These are phyloP conservation scores for Ormyrus nitidulus DNA, from an alignment of 2,888 invertebrate genomes.

Conservation along the genomic window DNA sequence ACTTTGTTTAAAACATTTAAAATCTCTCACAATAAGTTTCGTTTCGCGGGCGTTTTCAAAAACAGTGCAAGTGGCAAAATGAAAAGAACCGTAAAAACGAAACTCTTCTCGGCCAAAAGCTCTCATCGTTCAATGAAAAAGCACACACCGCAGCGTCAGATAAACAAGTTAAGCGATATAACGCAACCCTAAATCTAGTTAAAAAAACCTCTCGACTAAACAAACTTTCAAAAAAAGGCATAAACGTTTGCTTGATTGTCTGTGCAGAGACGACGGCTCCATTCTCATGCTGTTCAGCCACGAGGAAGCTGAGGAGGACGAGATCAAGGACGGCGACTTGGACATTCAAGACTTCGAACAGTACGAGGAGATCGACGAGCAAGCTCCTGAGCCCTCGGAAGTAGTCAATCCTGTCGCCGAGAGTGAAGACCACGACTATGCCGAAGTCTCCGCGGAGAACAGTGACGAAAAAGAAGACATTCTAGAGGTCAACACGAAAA, in stretches of 20 bases:
- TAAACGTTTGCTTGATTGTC: slow-evolving; percentile 54
- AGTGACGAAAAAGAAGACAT: background rate
- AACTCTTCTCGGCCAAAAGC: no score
- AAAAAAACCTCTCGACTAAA: background rate
- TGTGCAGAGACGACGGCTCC: slow-evolving; percentile 51
- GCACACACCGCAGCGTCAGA: no score
- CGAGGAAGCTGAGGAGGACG: slow-evolving; percentile 30
- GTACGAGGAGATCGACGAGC: slow-evolving; percentile 22
- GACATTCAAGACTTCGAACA: slow-evolving; percentile 13
- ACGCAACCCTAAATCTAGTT: no score
- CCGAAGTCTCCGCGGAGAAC: background rate
- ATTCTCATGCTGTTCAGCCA: background rate
- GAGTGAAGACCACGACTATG: background rate
- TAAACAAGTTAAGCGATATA: no score
- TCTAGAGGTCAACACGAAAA: background rate
- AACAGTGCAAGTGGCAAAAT: no score
- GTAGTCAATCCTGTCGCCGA: background rate
- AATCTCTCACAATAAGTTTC: no score
- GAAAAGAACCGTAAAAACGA: no score
- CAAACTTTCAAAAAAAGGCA: slow-evolving; percentile 41
- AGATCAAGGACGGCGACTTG: slow-evolving; percentile 13
- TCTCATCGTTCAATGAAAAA: no score
- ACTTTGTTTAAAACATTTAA: no score
- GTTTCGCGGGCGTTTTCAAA: no score
- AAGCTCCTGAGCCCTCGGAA: background rate